Evolutionary conservation across 1,140 invertebrate genomes (phyloP), one percentile per base, ranked within the genome.

Genomic region (Drosophila lowei): DNA sequence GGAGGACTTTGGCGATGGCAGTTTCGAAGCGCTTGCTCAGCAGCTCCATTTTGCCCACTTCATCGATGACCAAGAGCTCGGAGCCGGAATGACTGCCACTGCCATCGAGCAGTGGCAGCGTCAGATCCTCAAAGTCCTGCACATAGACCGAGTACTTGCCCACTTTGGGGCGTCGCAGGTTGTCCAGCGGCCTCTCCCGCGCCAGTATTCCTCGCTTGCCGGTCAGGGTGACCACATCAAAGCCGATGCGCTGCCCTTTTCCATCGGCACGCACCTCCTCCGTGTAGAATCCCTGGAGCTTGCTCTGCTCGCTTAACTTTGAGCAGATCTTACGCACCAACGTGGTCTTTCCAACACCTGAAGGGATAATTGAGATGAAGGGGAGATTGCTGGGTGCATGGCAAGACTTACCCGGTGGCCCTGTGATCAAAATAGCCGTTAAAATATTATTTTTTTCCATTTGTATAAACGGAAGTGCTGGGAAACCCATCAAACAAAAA

Each of bases 11-110:
- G 6, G 28, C 6, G 0, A 86, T 9, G 13, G 57, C 57, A 0
- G 25, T 7, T 21, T 88, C 57, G 9, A 86, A 88, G 0, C 41
- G 23, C 18, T 59, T 63, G 50, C 81, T 86, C 0, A 72, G 47
- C 11, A 86, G 28, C 13, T 86, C 81, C 81, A 86, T 86, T 60
- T 72, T 86, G 1, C 83, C 81, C 23, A 86, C 72, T 50, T 86
- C 81, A 46, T 86, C 81, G 8, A 86, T 62, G 11, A 88, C 11
- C 8, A 81, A 15, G 18, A 86, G 48, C 6, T 48, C n/a, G 0
- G n/a, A 11, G 1, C 38, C 47, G 5, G 57, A 6, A 0, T 15
- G 21, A 1, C 23, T 8, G 0, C 18, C 7, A 1, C 23, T 8
- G 0, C 18, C 7, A 5, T 49, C 23, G 0, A 25, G 28, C 13